Percentiles rank a stretch among this genome's conserved stretches.
Conservation (phyloP, 2,113 vertebrate species). For the Antechinus flavipes region DNA sequence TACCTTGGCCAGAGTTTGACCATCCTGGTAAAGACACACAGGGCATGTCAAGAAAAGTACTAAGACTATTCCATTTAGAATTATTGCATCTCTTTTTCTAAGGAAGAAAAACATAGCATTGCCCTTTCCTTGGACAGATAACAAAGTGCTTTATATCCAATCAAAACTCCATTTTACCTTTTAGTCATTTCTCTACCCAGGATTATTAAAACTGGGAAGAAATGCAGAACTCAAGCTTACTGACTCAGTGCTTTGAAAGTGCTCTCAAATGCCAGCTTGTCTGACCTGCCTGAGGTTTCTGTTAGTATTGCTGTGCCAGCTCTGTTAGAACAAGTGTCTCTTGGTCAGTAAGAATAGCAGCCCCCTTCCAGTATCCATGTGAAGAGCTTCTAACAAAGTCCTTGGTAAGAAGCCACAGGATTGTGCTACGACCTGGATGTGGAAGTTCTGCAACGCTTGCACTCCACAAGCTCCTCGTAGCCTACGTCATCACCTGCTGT, state of each 20-base stretch:
- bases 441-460: neutral
- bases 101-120: constrained; percentile 34
- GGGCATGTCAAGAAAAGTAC: constrained; percentile 63
- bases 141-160: constrained; percentile 76
- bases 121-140: constrained; percentile 57
- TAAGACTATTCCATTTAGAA: constrained; percentile 5
- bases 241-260: constrained; percentile 70
- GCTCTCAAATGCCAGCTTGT: constrained; percentile 45
- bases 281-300: constrained; percentile 45
- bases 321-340: constrained; percentile 59
- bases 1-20: constrained; percentile 63
- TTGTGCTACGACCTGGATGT: neutral
- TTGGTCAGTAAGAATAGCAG: constrained; percentile 13
- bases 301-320: constrained; percentile 44
- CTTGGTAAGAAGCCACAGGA: neutral
- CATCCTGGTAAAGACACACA: constrained; percentile 60
- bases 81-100: constrained; percentile 54
- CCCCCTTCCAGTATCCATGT: constrained; percentile 26
- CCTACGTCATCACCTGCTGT: constrained; percentile 91
- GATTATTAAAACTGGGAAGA: constrained; percentile 34
- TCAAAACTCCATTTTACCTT: constrained; percentile 58
- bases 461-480: neutral
- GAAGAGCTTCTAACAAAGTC: neutral
- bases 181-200: constrained; percentile 47
- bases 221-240: constrained; percentile 51